phyloP scores from a whole-genome alignment of 2,797 vertebrate genomes.

The Scolopax bukidnonensis region DNA sequence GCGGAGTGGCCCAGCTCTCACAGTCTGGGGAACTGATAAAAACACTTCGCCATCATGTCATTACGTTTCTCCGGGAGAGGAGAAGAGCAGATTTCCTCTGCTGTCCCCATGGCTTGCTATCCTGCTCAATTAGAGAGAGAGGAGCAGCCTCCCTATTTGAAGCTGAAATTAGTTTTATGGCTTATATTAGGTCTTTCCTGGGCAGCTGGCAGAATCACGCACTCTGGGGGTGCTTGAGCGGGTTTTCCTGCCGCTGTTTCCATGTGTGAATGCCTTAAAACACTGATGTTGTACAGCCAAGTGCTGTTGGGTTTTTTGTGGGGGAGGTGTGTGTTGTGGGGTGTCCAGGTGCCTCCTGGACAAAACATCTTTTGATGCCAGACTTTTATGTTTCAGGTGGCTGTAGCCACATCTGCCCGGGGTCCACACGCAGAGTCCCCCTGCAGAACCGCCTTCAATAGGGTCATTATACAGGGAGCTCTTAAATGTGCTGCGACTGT shows the following conservation, averaged over 20 bases:
- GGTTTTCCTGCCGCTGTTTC: neutral
- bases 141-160: neutral
- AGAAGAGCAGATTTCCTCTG: neutral
- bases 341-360: neutral
- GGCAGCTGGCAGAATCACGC: neutral
- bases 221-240: neutral
- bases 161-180: constrained; percentile 8
- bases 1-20: neutral
- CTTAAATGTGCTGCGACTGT: neutral
- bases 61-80: neutral
- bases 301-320: neutral
- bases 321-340: neutral
- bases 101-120: neutral
- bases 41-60: constrained; percentile 5
- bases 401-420: neutral
- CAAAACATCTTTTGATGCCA: constrained; percentile 12
- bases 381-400: neutral
- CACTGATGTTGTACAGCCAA: neutral
- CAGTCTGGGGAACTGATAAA: constrained; percentile 29
- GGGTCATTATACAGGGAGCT: neutral
- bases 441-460: neutral
- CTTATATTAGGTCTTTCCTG: neutral
- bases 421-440: neutral
- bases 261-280: neutral
- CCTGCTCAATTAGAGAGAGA: constrained; percentile 10